Percentiles rank a stretch among this genome's conserved stretches.
phyloP scores from a whole-genome alignment of 2,797 vertebrate species.

The Caiman crocodilus region DNA sequence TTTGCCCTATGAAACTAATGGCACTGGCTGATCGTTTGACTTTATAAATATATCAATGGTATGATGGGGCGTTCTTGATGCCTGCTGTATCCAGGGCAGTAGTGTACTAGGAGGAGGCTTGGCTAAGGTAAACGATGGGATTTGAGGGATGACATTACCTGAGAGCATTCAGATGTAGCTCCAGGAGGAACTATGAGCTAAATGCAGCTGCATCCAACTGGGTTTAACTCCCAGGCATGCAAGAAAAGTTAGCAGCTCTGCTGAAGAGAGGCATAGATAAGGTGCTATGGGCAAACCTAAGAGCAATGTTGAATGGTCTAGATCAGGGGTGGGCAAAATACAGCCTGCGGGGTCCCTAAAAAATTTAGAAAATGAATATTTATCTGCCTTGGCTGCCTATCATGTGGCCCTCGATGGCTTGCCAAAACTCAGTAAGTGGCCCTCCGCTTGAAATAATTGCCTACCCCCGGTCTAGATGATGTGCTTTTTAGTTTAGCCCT shows the following conservation, averaged over 20 bases:
- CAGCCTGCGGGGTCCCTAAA: too few species aligned
- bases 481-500: neutral
- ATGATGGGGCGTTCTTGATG: neutral
- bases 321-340: too few species aligned
- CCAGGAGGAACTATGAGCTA: slow-evolving; percentile 36
- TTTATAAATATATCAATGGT: neutral
- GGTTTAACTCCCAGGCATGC: neutral
- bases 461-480: neutral
- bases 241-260: neutral
- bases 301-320: neutral
- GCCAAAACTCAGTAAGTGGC: too few species aligned
- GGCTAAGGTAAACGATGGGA: neutral
- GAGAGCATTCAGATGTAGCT: slow-evolving; percentile 1
- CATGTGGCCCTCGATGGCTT: too few species aligned
- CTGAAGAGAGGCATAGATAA: neutral
- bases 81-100: slow-evolving; percentile 33
- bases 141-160: slow-evolving; percentile 56
- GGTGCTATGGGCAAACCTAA: neutral
- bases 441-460: too few species aligned
- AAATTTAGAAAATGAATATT: too few species aligned
- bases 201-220: slow-evolving; percentile 25
- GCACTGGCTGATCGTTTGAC: slow-evolving; percentile 26
- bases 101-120: slow-evolving; percentile 42
- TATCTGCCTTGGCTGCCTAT: too few species aligned
- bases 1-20: slow-evolving; percentile 38